Base-by-base conservation (phyloP, 2,888 invertebrate species). In the Aspidiotus destructor region DNA sequence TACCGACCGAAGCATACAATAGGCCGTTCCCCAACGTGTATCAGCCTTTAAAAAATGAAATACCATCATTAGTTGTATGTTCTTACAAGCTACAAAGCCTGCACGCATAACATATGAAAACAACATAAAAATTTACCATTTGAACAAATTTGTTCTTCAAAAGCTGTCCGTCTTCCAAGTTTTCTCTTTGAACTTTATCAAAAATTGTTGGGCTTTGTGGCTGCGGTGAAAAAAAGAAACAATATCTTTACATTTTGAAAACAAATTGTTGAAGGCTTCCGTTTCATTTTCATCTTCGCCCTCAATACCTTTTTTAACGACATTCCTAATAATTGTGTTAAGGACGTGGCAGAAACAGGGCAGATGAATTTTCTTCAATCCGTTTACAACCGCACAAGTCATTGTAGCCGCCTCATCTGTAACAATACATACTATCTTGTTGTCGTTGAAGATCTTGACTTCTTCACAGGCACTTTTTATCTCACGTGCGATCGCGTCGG, bases 331-430 rank as follows among this genome's bases (percentile, higher is more conserved):
- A 8, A 55, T 15, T n/a, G 55, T 55, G 15, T 55, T 55, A 55
- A 8, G 15, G 15, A 55, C 55, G 16, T 55, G 55, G 16, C 55
- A 55, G 15, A 55, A 55, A 55, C 55, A 55, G 9, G n/a, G 8
- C 8, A 8, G 8, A 55, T 55, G 55, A 8, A 8, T 8, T 55
- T 55, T 55, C 8, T 15, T 15, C 16, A 8, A n/a, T 8, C 8
- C 8, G 15, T 15, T n/a, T 8, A 55, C 55, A 55, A 15, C 55
- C 8, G 48, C 48, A 44, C 8, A n/a, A 55, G 15, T 15, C 16
- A 55, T 55, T 8, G 15, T 15, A 10, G 15, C 55, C 8, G 55
- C 55, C 16, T 55, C 55, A 55, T 55, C 55, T n/a, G 55, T 55
- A 15, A 55, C 55, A 8, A 55, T 15, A 55, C 8, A 10, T 8